Base-by-base conservation (phyloP, 2,888 invertebrate genomes). In the Zygogramma bicolorata region DNA sequence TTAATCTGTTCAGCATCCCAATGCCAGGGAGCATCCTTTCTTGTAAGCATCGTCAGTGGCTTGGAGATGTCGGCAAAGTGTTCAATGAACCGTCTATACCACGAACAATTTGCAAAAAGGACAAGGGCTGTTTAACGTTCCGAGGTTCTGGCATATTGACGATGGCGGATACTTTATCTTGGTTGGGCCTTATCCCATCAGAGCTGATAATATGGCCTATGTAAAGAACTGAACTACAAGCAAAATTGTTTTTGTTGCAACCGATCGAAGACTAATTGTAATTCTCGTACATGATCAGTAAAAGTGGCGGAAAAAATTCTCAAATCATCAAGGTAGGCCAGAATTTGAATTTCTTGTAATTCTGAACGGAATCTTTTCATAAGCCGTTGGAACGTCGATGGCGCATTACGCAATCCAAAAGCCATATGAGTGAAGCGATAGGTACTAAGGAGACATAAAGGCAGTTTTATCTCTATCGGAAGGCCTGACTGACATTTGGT, bases 391-490 rank as follows among this genome's bases (percentile, higher is more conserved):
- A 82, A 82, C 1, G 78, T 79, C 7, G 81, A 74, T 3, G 79
- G 77, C 1, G 79, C 79, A 58, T 78, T 81, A 13, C 77, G 69
- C 18, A 81, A 68, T 1, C 80, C 79, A 40, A 81, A 81, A 29
- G 80, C 75, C 78, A 81, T 78, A 34, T 74, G 65, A 7, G 22
- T 38, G 62, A 77, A 81, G 8, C 77, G 70, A 66, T 72, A 81
- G 3, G 69, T 61, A 5, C 81, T 80, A 42, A 81, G 79, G 15
- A 79, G 89, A 1, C 75, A 75, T 13, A 27, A 75, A 73, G 3
- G 67, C 63, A n/a, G 75, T 76, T 61, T 75, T 75, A 57, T 75
- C 74, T 10, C 73, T 42, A 40, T 76, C 67, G 10, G 40, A 18
- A 10, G 49, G 57, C 25, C 63, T 53, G 20, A 69, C 40, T 7